Base-by-base conservation (phyloP, 1,140 invertebrate species). In the Euura lappo region DNA sequence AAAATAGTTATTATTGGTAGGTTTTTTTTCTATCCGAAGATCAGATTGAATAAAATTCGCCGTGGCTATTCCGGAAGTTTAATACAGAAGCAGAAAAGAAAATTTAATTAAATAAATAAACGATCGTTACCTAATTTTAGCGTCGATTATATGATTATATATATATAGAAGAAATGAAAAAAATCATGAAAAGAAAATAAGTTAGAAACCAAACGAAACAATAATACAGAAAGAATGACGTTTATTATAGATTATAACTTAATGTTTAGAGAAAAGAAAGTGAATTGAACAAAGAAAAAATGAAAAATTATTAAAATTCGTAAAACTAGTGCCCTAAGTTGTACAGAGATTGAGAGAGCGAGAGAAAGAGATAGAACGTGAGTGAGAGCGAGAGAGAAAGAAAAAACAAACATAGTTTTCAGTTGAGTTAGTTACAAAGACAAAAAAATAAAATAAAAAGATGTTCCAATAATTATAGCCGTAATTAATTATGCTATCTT, bases 381-480 rank as follows among this genome's bases (percentile, higher is more conserved):
- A n/a, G 64, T 69, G 45, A 69, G 28, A 64, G 71, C 13, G 45
- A 67, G 47, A 60, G 10, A 60, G 51, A 60, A 60, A 60, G 51
- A 60, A 60, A 11, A 28, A 28, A n/a, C n/a, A n/a, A n/a, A 28
- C 28, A 28, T 28, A 28, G 28, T 28, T 28, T n/a, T 4, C 13
- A 11, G 47, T 51, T 51, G 51, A 60, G 51, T 60, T 60, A n/a
- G 51, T 60, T 11, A 60, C 51, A n/a, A 60, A 60, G 13, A 60
- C 10, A 60, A 60, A 28, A 28, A 28, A 28, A n/a, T 6, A 51
- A 2, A 60, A 60, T 60, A 4, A 60, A 5, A 60, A 74, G 73
- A 75, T 77, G 77, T 73, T 71, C 72, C 70, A 69, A 78, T 70
- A 72, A 75, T 75, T 74, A 78, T 74, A 77, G 79, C 74, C 70